phyloP scores from a whole-genome alignment of 2,888 invertebrate genomes.

The Sarcophaga subvicina region DNA sequence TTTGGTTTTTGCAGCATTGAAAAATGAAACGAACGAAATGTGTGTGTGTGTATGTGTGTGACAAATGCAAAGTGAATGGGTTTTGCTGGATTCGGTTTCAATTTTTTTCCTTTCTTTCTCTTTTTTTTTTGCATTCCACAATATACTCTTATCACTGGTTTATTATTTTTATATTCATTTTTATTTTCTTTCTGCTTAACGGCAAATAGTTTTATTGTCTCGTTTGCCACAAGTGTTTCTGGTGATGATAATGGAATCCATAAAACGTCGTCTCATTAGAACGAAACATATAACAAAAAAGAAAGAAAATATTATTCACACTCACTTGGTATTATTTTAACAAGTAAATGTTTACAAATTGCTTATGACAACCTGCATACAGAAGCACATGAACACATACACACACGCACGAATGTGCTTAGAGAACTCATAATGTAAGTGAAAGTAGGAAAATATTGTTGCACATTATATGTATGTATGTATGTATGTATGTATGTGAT shows the following conservation, averaged over 20 bases:
- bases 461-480: not conserved
- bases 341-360: conserved; percentile 58
- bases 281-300: not conserved
- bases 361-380: conserved; percentile 29
- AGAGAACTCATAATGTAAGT: not conserved
- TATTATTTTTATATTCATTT: not conserved
- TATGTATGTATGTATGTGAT: not conserved
- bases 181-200: not conserved
- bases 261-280: conserved; percentile 39
- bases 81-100: no score
- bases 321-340: conserved; percentile 45
- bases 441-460: not conserved
- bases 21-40: no score
- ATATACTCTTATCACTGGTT: conserved; percentile 19
- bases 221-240: conserved; percentile 44
- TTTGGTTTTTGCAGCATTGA: not conserved
- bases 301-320: conserved; percentile 4
- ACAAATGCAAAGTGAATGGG: no score
- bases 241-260: conserved; percentile 44
- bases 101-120: no score
- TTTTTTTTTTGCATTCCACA: no score
- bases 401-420: not conserved
- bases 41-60: no score
- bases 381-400: not conserved
- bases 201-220: conserved; percentile 43